Percentiles rank a stretch among this genome's conserved stretches.
Conservation (phyloP, 2,113 vertebrate species). For the Pseudolaguvia tuberculata region DNA sequence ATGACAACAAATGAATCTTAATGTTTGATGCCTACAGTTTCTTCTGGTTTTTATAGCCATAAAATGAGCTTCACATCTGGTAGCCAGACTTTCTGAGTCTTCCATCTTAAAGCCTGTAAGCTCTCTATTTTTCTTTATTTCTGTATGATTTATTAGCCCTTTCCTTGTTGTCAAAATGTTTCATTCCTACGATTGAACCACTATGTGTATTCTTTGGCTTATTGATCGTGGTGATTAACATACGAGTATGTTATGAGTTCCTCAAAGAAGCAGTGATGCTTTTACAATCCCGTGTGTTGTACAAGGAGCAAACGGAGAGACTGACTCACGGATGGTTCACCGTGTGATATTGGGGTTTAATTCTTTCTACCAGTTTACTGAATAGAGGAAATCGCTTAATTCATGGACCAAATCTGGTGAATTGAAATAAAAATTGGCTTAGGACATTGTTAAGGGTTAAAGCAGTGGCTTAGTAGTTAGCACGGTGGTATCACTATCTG, state of each 20-base stretch:
- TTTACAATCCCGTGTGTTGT: conserved; percentile 6
- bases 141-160: conserved; percentile 18
- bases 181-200: conserved; percentile 1
- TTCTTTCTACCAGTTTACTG: conserved; percentile 10
- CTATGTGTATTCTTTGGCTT: not conserved
- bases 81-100: conserved; percentile 24
- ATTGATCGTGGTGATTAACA: conserved; percentile 25
- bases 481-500: too few species aligned
- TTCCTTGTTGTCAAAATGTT: not conserved
- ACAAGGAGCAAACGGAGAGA: not conserved
- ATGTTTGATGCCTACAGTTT: conserved; percentile 19
- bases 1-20: conserved; percentile 40
- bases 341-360: not conserved
- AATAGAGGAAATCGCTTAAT: not conserved
- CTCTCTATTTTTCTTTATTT: not conserved
- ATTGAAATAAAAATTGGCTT: too few species aligned
- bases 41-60: conserved; percentile 13
- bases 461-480: too few species aligned
- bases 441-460: too few species aligned
- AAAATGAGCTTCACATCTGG: conserved; percentile 41
- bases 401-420: too few species aligned
- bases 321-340: not conserved
- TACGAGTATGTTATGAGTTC: conserved; percentile 5
- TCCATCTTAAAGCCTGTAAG: conserved; percentile 16
- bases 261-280: not conserved